These are phyloP conservation scores for Zele albiditarsus DNA, from an alignment of 2,888 invertebrate species.

Conservation along the genomic window DNA sequence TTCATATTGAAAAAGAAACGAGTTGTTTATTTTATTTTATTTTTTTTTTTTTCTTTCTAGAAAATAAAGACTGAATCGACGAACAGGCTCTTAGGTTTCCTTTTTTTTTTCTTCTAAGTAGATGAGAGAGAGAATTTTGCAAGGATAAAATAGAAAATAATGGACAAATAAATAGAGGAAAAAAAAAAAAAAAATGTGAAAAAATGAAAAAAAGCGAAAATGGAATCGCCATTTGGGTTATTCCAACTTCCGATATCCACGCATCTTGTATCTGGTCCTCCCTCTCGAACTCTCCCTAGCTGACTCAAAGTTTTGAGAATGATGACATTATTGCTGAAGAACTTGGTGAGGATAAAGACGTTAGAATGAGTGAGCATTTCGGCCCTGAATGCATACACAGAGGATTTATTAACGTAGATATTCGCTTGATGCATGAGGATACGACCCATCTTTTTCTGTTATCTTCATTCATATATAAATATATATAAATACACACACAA, in stretches of 20 bases:
- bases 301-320: slow-evolving; percentile 49
- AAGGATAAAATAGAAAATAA: slow-evolving; percentile 3
- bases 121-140: slow-evolving; percentile 34
- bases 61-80: slow-evolving; percentile 52
- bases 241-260: slow-evolving; percentile 54
- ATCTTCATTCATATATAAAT: neutral
- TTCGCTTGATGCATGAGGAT: slow-evolving; percentile 48
- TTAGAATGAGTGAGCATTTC: slow-evolving; percentile 54
- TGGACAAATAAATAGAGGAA: slow-evolving; percentile 30
- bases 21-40: neutral
- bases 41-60: slow-evolving; percentile 36
- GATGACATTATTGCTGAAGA: slow-evolving; percentile 13
- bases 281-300: slow-evolving; percentile 58
- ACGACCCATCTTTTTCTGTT: neutral
- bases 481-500: neutral
- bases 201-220: slow-evolving; percentile 26
- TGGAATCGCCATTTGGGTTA: slow-evolving; percentile 33
- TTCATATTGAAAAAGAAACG: slow-evolving; percentile 4
- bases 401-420: slow-evolving; percentile 59
- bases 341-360: slow-evolving; percentile 17
- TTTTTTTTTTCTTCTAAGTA: slow-evolving; percentile 43
- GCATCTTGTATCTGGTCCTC: slow-evolving; percentile 67
- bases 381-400: slow-evolving; percentile 63
- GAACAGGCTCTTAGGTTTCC: slow-evolving; percentile 51
- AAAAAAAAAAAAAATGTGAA: slow-evolving; percentile 21